phyloP scores from a whole-genome alignment of 2,113 vertebrate species.

The Circaetus gallicus region DNA sequence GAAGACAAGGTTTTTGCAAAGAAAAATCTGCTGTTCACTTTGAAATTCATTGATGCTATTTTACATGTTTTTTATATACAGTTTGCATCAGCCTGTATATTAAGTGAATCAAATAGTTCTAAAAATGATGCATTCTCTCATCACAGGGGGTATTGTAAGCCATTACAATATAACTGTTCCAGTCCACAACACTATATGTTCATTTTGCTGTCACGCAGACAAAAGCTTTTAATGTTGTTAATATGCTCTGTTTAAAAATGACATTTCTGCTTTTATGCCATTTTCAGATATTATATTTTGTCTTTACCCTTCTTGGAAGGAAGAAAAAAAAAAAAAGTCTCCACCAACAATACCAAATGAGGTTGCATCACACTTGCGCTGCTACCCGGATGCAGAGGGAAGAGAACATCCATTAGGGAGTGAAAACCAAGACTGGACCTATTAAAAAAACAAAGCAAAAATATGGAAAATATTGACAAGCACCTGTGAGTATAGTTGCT shows the following conservation, averaged over 20 bases:
- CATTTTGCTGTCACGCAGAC: constrained; percentile 84
- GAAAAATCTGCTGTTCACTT: constrained; percentile 81
- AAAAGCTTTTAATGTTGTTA: constrained; percentile 87
- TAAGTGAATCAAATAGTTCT: constrained; percentile 89
- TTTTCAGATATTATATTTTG: constrained; percentile 79
- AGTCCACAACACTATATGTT: constrained; percentile 90
- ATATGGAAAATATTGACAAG: constrained; percentile 37
- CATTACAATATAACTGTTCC: constrained; percentile 94
- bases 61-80: constrained; percentile 90
- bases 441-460: constrained; percentile 24
- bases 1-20: constrained; percentile 81
- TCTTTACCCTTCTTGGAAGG: constrained; percentile 73
- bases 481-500: neutral
- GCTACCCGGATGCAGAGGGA: neutral
- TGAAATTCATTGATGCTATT: constrained; percentile 90
- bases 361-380: neutral
- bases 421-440: constrained; percentile 23
- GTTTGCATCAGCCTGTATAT: constrained; percentile 89
- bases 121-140: constrained; percentile 85
- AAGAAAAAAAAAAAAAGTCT: constrained; percentile 26
- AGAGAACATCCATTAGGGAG: neutral
- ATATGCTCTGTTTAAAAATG: constrained; percentile 83
- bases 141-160: constrained; percentile 90
- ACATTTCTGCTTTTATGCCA: constrained; percentile 80
- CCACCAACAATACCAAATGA: constrained; percentile 45